Base-by-base conservation (phyloP, 2,888 invertebrate genomes). In the Lasius fuliginosus region DNA sequence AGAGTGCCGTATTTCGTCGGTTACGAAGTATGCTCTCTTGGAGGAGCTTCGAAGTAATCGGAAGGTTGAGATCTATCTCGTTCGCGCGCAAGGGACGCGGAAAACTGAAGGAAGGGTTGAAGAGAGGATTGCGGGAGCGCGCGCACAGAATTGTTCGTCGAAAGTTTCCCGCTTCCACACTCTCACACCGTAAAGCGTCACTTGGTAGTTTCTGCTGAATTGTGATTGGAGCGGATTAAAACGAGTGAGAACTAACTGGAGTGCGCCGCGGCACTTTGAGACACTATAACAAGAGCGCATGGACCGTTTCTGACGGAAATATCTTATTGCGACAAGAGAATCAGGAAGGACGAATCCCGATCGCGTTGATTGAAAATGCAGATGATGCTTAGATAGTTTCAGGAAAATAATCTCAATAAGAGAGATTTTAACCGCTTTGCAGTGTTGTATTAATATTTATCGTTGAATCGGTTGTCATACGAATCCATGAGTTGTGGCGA, bases 131-230 rank as follows among this genome's bases (percentile, higher is more conserved):
- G 69, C 23, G 27, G 0, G 23, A 81, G 83, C 65, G 81, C 67
- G 71, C 82, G 79, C 60, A 58, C 62, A 30, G 86, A 84, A 91
- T 89, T 88, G 89, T 86, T 91, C 83, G 40, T 36, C 36, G 77
- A 88, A 91, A 88, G 83, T 91, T 91, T 85, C 85, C 82, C 77
- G 18, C 83, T 75, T 15, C 27, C 3, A 30, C 9, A 23, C 11
- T 9, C 33, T 46, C 68, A 62, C 79, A 53, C 58, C 79, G 88
- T 86, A 88, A 91, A 88, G 87, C 87, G 82, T 92, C 86, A 87
- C 87, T 90, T 88, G 84, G 79, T 85, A 87, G 86, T 87, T 89
- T 85, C 87, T 68, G 64, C 86, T 86, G 90, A 89, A 87, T 90
- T 86, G 89, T 83, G 89, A 88, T 89, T 86, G 84, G 76, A 65